phyloP scores from a whole-genome alignment of 2,797 vertebrate genomes.

The Melanotaenia nigrans region DNA sequence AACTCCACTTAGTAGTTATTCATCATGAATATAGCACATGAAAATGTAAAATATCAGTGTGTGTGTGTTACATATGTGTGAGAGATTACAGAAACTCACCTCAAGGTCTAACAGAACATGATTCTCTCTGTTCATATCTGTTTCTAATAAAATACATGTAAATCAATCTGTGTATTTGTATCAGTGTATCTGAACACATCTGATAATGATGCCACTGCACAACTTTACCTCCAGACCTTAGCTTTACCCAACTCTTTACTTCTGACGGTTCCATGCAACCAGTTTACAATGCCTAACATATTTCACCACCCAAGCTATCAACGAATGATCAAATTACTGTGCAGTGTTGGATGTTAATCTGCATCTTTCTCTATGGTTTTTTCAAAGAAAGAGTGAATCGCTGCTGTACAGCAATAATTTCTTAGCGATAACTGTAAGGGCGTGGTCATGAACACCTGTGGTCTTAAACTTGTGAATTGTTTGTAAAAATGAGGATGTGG shows the following conservation, averaged over 20 bases:
- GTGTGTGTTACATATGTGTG: constrained; percentile 10
- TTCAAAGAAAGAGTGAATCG: constrained; percentile 24
- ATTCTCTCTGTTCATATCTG: constrained; percentile 6
- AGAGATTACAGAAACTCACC: constrained; percentile 46
- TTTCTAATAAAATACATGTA: constrained; percentile 45
- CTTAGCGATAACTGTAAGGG: constrained; percentile 8
- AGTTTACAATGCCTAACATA: constrained; percentile 6
- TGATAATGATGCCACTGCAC: constrained; percentile 50
- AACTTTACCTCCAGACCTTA: constrained; percentile 19
- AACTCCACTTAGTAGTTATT: constrained; percentile 64
- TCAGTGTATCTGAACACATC: constrained; percentile 4
- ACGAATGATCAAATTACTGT: constrained; percentile 19
- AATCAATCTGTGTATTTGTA: constrained; percentile 25
- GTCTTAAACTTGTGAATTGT: constrained; percentile 12
- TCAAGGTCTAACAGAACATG: constrained; percentile 37
- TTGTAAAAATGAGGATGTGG: constrained; percentile 25
- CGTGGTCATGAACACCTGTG: neutral
- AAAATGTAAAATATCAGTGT: constrained; percentile 45
- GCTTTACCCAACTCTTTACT: constrained; percentile 10
- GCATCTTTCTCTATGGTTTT: constrained; percentile 29
- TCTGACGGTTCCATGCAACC: constrained; percentile 38
- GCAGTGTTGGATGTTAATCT: constrained; percentile 3
- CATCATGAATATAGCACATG: constrained; percentile 58
- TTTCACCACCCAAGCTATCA: constrained; percentile 41
- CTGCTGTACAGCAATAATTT: constrained; percentile 15